phyloP scores from a whole-genome alignment of 2,888 invertebrate genomes.

The Hypercompe scribonia region DNA sequence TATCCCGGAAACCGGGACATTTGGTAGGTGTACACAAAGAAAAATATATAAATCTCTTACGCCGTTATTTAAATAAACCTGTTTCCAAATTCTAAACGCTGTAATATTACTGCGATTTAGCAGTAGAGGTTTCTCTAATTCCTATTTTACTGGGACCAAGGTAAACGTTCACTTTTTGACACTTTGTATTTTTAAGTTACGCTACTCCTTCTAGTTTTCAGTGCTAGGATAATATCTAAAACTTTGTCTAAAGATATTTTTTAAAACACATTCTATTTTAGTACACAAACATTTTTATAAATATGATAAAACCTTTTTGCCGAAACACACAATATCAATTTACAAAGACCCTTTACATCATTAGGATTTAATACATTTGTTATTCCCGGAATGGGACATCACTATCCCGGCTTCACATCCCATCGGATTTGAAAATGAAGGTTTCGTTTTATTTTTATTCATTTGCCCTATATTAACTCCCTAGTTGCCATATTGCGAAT shows the following conservation, averaged over 20 bases:
- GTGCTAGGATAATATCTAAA: background rate
- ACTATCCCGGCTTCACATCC: slow-evolving; percentile 27
- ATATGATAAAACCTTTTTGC: background rate
- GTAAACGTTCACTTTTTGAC: background rate
- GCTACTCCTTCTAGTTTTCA: background rate
- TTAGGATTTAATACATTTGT: slow-evolving; percentile 21
- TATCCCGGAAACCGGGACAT: slow-evolving; percentile 24
- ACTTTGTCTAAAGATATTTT: background rate
- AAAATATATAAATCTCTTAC: background rate
- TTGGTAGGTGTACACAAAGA: slow-evolving; percentile 1
- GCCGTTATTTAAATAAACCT: background rate
- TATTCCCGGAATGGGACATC: slow-evolving; percentile 26
- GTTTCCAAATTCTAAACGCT: background rate
- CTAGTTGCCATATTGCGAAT: background rate
- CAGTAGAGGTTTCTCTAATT: too few relatives aligned
- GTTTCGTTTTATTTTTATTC: slow-evolving; percentile 39
- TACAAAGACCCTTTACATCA: slow-evolving; percentile 10
- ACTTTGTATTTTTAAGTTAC: background rate
- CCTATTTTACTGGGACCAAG: background rate
- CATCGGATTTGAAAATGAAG: slow-evolving; percentile 23
- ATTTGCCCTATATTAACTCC: slow-evolving; percentile 16
- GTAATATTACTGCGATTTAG: background rate
- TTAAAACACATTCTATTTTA: background rate
- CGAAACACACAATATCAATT: slow-evolving; percentile 4
- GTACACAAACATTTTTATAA: background rate